Evolutionary conservation across 2,113 vertebrate genomes (phyloP).

Genomic region (Turdus rufiventris): DNA sequence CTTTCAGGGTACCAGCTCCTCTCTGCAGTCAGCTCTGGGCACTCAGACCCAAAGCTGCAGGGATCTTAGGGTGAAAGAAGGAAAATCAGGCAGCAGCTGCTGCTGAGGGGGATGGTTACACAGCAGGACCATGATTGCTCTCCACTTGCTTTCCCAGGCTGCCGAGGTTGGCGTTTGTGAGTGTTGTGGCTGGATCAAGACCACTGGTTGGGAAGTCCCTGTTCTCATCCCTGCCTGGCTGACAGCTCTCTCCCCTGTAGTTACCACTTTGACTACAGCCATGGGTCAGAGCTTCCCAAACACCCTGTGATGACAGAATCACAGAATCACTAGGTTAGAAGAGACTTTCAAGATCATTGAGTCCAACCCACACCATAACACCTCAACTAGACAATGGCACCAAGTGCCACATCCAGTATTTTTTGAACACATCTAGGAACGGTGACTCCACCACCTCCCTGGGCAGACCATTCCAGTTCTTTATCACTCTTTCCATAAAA

Average conservation of each 20-base stretch:
- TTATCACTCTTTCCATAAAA: no score
- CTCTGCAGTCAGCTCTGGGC: not conserved
- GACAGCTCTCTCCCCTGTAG: not conserved
- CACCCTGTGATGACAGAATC: fast-evolving
- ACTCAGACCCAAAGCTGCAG: not conserved
- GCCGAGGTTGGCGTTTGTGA: not conserved
- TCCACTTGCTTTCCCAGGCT: not conserved
- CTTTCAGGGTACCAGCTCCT: not conserved
- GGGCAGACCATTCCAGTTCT: no score
- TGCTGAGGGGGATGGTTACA: not conserved
- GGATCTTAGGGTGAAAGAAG: not conserved
- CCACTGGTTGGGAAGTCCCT: not conserved
- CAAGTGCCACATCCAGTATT: no score
- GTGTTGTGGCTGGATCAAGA: not conserved
- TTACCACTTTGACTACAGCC: not conserved
- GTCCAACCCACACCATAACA: no score
- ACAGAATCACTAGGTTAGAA: no score
- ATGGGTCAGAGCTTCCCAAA: not conserved
- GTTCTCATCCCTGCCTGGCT: not conserved
- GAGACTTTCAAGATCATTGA: no score
- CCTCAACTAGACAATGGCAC: no score
- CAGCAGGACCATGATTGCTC: not conserved
- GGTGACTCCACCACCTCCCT: no score
- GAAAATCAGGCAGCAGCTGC: not conserved
- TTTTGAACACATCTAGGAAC: no score